A percentile compares a stretch with the other conserved stretches of the same genome.
These are phyloP conservation scores for Papilio demoleus DNA, from an alignment of 2,888 invertebrate genomes.

Conservation along the genomic window DNA sequence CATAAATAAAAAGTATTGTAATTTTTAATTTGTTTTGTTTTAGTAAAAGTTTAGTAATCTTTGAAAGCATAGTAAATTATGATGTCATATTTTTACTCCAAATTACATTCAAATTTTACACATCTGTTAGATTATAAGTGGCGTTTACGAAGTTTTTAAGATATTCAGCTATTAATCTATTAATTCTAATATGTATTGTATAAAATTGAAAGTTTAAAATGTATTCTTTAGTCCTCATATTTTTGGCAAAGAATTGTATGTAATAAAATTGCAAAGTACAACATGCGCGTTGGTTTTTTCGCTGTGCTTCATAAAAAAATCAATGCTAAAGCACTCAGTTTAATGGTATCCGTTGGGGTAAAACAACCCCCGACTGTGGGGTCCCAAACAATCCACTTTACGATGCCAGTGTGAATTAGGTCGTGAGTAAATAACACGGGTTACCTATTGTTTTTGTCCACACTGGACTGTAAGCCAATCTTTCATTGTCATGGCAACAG, in stretches of 20 bases:
- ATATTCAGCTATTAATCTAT: no score
- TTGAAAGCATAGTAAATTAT: no score
- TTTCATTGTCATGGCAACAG: conserved; percentile 27
- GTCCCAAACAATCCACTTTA: conserved; percentile 36
- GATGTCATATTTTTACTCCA: no score
- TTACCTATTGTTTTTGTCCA: conserved; percentile 34
- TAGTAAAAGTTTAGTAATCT: no score
- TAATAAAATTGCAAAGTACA: conserved; percentile 10
- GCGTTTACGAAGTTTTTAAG: no score
- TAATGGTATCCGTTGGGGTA: conserved; percentile 31
- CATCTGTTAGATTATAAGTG: no score
- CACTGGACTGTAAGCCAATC: conserved; percentile 25
- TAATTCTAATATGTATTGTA: no score
- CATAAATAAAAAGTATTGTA: not conserved
- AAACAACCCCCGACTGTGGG: conserved; percentile 31
- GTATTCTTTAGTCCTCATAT: no score
- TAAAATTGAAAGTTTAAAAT: no score
- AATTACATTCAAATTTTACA: no score
- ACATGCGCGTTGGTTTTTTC: conserved; percentile 4
- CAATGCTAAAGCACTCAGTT: conserved; percentile 32
- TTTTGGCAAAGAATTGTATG: not conserved
- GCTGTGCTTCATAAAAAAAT: conserved; percentile 24
- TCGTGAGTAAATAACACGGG: conserved; percentile 26
- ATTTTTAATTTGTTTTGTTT: not conserved
- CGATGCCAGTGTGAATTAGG: conserved; percentile 37